Evolutionary conservation across 2,113 vertebrate species (phyloP), one percentile per base, ranked within the genome.

Genomic region (Etheostoma spectabile): DNA sequence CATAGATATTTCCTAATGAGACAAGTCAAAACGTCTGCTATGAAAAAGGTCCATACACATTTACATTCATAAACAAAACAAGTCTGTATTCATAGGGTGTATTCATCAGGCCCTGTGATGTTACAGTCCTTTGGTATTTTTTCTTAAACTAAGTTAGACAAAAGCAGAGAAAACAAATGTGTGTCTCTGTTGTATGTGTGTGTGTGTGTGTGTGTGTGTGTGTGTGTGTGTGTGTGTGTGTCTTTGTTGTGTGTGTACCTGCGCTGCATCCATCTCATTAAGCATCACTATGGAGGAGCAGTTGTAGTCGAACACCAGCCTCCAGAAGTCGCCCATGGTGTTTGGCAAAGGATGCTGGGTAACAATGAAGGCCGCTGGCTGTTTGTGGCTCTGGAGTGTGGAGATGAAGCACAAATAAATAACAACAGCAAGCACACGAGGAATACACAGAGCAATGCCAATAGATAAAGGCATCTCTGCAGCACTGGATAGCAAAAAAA

Each of bases 241-340:
- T 55, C 63, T 61, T 21, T 45, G n/a, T n/a, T n/a, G n/a, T n/a
- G 57, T 52, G 46, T n/a, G 21, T 90, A 99, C 98, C 96, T 99
- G 98, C 0, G 96, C 95, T 10, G 97, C 95, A 52, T 99, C 97
- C 97, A 99, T 97, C 93, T 99, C 98, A 1, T 99, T 99, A 72
- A 99, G 94, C 98, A 99, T 99, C 74, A 99, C 97, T 3, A 99
- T 96, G 0, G 98, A 98, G 57, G 97, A 98, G 93, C 98, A 99
- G 96, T 99, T 98, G 85, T 99, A 99, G 87, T 99, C 98, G 13
- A 99, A 99, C 91, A 99, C 98, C 90, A 99, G 94, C 93, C 98
- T 97, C 98, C 98, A 99, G 94, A 99, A 99, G 90, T 99, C 98
- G 0, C 97, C 94, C 84, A 97, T 94, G 3, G 98, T 99, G 96